Percentiles rank a stretch among this genome's conserved stretches.
Conservation (phyloP, 1,140 invertebrate genomes). For the Macrotrachela quadricornifera region DNA sequence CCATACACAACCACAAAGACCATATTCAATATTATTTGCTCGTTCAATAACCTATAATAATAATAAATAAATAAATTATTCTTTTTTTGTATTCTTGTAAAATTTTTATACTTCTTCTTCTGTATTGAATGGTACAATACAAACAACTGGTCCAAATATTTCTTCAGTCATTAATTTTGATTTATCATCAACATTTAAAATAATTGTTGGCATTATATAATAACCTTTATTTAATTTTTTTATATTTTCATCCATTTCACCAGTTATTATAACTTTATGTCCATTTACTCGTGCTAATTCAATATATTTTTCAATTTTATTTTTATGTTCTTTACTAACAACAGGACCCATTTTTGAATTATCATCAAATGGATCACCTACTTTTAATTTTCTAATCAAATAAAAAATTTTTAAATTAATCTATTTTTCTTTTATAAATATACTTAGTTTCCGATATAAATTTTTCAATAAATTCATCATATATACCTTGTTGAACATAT, state of each 20-base stretch:
- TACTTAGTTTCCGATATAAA: conserved; percentile 33
- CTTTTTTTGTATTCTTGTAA: no score
- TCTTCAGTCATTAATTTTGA: conserved; percentile 37
- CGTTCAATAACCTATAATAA: conserved; percentile 15
- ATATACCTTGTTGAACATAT: conserved; percentile 35
- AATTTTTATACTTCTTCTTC: conserved; percentile 25
- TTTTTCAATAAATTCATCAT: conserved; percentile 30
- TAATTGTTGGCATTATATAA: conserved; percentile 35
- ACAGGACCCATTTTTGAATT: conserved; percentile 33
- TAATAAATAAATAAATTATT: no score
- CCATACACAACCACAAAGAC: conserved; percentile 37
- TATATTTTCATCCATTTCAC: conserved; percentile 12
- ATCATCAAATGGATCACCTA: conserved; percentile 32
- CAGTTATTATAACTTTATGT: conserved; percentile 19
- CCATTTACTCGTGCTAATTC: conserved; percentile 20
- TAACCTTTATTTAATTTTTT: conserved; percentile 29
- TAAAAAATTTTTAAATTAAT: no score
- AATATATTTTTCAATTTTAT: conserved; percentile 35
- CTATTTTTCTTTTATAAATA: not conserved
- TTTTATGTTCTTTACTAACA: conserved; percentile 33
- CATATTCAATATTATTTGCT: conserved; percentile 35
- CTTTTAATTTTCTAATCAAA: conserved; percentile 24
- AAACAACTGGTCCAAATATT: conserved; percentile 41
- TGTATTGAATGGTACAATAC: conserved; percentile 34
- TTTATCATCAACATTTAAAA: conserved; percentile 30